A percentile compares a stretch with the other conserved stretches of the same genome.
Conservation (phyloP, 2,888 invertebrate species). For the Trachelus iudaicus region DNA sequence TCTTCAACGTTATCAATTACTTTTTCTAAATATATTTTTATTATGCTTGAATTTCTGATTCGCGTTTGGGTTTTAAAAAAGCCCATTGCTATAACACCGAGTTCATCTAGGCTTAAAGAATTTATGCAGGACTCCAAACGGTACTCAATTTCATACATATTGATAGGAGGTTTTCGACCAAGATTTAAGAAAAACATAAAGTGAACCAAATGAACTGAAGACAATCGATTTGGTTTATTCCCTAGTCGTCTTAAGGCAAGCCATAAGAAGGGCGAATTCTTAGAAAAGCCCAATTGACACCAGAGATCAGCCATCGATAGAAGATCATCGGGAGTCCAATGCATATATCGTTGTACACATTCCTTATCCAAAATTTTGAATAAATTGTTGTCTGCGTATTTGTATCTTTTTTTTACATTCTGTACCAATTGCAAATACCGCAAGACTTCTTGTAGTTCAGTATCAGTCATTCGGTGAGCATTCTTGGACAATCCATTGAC, state of each 20-base stretch:
- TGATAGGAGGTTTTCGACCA: constrained; percentile 68
- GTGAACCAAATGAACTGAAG: constrained; percentile 74
- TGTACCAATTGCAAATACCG: constrained; percentile 69
- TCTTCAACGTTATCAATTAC: constrained; percentile 60
- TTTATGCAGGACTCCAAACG: constrained; percentile 68
- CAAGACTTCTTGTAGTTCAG: constrained; percentile 70
- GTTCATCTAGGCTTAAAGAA: constrained; percentile 73
- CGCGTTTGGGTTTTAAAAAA: constrained; percentile 81
- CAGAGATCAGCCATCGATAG: constrained; percentile 74
- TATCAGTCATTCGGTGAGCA: constrained; percentile 68
- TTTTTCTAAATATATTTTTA: not conserved
- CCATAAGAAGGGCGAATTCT: constrained; percentile 70
- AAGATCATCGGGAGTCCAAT: constrained; percentile 69
- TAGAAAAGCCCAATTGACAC: constrained; percentile 71
- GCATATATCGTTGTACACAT: constrained; percentile 67
- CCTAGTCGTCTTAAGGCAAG: constrained; percentile 70
- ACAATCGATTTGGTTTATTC: constrained; percentile 71
- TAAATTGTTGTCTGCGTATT: constrained; percentile 73
- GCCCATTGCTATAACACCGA: constrained; percentile 79
- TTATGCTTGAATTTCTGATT: constrained; percentile 66
- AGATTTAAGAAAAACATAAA: constrained; percentile 76
- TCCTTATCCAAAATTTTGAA: constrained; percentile 77
- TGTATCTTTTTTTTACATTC: constrained; percentile 66
- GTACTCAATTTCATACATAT: constrained; percentile 76
- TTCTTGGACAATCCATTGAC: constrained; percentile 59